These are phyloP conservation scores for Podocnemis expansa DNA, from an alignment of 2,113 vertebrate genomes.

Conservation along the genomic window DNA sequence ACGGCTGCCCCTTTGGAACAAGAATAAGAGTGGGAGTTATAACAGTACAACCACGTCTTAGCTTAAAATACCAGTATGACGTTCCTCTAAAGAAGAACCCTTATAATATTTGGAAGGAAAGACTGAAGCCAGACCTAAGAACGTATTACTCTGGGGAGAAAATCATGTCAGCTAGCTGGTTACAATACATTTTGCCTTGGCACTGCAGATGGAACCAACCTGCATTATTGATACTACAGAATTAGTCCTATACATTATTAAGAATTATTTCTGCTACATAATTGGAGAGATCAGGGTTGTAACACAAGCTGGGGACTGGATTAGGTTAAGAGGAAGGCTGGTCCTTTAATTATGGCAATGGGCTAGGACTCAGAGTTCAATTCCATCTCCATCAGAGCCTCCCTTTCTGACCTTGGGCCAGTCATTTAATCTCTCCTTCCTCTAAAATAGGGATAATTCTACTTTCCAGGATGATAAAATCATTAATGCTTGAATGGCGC, in stretches of 20 bases:
- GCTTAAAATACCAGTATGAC: not conserved
- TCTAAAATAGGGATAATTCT: not conserved
- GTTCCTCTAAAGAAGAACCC: not conserved
- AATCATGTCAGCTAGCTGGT: not conserved
- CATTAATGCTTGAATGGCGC: not conserved
- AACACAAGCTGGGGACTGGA: not conserved
- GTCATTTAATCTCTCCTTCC: not conserved
- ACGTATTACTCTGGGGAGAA: not conserved
- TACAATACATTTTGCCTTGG: not conserved
- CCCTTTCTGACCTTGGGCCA: not conserved
- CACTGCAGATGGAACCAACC: not conserved
- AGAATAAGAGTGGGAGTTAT: not conserved
- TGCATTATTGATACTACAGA: not conserved
- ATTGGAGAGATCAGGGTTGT: not conserved
- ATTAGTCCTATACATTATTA: not conserved
- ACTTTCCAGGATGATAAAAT: not conserved
- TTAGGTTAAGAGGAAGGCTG: not conserved
- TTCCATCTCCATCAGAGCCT: not conserved
- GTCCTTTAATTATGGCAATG: not conserved
- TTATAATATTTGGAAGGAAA: not conserved
- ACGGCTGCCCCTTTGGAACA: no score
- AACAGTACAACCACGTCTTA: not conserved
- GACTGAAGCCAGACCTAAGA: not conserved
- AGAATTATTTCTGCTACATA: not conserved
- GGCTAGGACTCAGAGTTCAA: not conserved